Evolutionary conservation across 1,140 invertebrate genomes (phyloP).

Genomic region (Propsilocerus akamusi): DNA sequence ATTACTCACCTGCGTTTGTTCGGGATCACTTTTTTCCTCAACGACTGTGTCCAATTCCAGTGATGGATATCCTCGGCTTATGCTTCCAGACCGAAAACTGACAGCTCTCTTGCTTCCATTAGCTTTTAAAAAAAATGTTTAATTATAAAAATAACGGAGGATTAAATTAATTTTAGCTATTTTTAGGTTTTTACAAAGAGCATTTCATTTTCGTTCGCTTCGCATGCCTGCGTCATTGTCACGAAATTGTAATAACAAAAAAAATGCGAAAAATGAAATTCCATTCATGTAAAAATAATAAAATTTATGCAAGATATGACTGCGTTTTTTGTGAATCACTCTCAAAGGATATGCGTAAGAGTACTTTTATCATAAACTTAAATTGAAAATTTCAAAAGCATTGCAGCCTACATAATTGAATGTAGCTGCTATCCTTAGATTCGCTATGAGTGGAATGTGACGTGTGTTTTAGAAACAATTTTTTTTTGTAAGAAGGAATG

Average conservation of each 20-base stretch:
- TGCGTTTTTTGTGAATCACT: neutral
- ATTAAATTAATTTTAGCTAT: neutral
- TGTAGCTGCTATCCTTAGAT: too few relatives aligned
- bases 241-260: neutral
- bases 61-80: slow-evolving; percentile 43
- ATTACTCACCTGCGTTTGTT: slow-evolving; percentile 34
- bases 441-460: too few relatives aligned
- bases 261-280: neutral
- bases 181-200: too few relatives aligned
- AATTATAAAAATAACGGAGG: slow-evolving; percentile 11
- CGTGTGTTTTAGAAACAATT: too few relatives aligned
- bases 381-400: neutral
- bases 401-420: too few relatives aligned
- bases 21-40: slow-evolving; percentile 55
- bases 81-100: slow-evolving; percentile 40
- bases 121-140: slow-evolving; percentile 13
- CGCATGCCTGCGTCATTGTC: neutral
- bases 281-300: neutral
- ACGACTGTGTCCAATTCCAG: slow-evolving; percentile 62
- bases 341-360: neutral
- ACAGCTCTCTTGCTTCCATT: slow-evolving; percentile 39
- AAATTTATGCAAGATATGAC: too few relatives aligned
- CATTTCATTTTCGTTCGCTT: too few relatives aligned
- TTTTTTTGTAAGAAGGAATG: too few relatives aligned
- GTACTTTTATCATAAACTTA: neutral